These are phyloP conservation scores for Trachymyrmex cornetzi DNA, from an alignment of 1,140 invertebrate genomes.

Conservation along the genomic window DNA sequence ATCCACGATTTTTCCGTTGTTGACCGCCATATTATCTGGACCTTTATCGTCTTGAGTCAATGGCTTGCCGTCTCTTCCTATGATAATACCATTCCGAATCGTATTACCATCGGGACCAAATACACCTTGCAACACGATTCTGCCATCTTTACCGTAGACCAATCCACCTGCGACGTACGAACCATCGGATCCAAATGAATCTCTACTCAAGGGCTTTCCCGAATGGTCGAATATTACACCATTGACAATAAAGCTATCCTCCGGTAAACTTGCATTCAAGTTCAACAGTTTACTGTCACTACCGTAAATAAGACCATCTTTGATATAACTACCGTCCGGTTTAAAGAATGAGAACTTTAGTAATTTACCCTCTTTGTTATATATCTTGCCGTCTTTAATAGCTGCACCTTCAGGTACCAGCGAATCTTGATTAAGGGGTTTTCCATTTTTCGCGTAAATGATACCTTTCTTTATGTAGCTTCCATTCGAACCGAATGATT, in stretches of 20 bases:
- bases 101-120: constrained; percentile 84
- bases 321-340: constrained; percentile 83
- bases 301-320: constrained; percentile 83
- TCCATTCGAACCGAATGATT: constrained; percentile 82
- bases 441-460: constrained; percentile 82
- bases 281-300: constrained; percentile 81
- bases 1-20: constrained; percentile 84
- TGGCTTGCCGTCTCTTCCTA: constrained; percentile 81
- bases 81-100: constrained; percentile 82
- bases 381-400: constrained; percentile 83
- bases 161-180: constrained; percentile 83
- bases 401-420: constrained; percentile 82
- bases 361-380: constrained; percentile 81
- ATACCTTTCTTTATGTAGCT: constrained; percentile 82
- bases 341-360: constrained; percentile 83
- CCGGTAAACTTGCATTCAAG: constrained; percentile 79
- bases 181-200: constrained; percentile 83
- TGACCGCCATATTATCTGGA: constrained; percentile 79
- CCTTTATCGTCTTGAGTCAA: constrained; percentile 83
- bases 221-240: constrained; percentile 81
- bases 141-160: constrained; percentile 80
- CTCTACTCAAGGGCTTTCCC: constrained; percentile 80
- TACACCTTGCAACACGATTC: constrained; percentile 78
- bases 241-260: constrained; percentile 82
- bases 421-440: constrained; percentile 82